Conservation (phyloP, 2,888 invertebrate genomes). For the Mantis religiosa region DNA sequence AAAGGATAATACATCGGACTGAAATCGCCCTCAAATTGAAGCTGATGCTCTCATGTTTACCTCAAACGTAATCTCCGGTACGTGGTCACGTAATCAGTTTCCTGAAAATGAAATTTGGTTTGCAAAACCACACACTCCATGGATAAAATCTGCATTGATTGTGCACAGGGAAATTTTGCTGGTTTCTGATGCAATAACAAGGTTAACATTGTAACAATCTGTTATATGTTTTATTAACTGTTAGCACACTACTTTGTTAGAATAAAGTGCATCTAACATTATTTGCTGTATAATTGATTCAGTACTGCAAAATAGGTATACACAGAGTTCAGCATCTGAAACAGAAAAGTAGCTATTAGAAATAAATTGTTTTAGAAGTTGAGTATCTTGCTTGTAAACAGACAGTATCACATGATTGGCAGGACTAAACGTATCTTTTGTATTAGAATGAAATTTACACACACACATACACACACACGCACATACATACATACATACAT, state of each 20-base stretch:
- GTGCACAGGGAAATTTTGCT: background rate
- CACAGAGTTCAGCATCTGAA: conserved; percentile 11
- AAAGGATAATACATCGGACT: background rate
- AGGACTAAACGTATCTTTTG: too few relatives aligned
- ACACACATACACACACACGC: too few relatives aligned
- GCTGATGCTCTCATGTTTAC: background rate
- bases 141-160: background rate
- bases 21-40: background rate
- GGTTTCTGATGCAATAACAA: background rate
- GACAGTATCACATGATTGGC: too few relatives aligned
- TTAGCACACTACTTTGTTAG: too few relatives aligned
- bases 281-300: background rate
- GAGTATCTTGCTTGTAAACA: too few relatives aligned
- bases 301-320: conserved; percentile 9
- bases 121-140: background rate
- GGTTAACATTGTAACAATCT: too few relatives aligned
- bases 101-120: background rate
- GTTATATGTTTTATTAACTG: too few relatives aligned
- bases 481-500: too few relatives aligned
- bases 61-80: background rate
- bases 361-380: too few relatives aligned
- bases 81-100: background rate
- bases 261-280: background rate
- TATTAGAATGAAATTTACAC: too few relatives aligned
- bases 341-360: background rate